phyloP scores from a whole-genome alignment of 2,113 vertebrate species.

The Melanocharis versteri region DNA sequence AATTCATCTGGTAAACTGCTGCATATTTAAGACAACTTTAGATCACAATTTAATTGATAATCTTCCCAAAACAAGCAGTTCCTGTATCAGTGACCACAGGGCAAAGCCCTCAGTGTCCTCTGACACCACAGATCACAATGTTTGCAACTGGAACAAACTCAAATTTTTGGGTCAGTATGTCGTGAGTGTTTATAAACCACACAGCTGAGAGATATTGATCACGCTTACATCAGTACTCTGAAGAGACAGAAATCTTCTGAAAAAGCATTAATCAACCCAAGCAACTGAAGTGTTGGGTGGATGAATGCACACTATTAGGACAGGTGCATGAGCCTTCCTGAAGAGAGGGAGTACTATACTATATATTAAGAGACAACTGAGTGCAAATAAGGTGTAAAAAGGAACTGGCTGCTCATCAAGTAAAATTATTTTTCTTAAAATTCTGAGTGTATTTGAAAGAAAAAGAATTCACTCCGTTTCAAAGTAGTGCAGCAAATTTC shows the following conservation, averaged over 20 bases:
- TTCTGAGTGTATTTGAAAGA: neutral
- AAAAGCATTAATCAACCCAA: neutral
- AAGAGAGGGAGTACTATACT: neutral
- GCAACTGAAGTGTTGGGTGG: neutral
- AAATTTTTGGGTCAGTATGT: neutral
- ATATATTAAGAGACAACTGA: neutral
- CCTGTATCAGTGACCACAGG: neutral
- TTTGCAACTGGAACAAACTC: neutral
- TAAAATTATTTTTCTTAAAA: neutral
- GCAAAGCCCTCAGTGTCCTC: neutral
- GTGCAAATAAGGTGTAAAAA: neutral
- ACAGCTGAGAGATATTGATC: neutral
- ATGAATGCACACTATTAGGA: neutral
- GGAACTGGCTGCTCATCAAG: neutral
- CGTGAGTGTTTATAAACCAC: neutral
- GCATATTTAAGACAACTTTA: neutral
- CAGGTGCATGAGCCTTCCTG: neutral
- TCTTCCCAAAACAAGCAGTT: neutral
- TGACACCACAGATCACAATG: neutral
- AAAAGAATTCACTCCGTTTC: neutral
- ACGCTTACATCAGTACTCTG: neutral
- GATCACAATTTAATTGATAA: neutral
- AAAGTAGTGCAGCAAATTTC: neutral
- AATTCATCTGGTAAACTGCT: neutral
- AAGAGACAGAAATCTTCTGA: neutral